These are phyloP conservation scores for Bothrops jararaca DNA, from an alignment of 2,113 vertebrate genomes.

Conservation along the genomic window DNA sequence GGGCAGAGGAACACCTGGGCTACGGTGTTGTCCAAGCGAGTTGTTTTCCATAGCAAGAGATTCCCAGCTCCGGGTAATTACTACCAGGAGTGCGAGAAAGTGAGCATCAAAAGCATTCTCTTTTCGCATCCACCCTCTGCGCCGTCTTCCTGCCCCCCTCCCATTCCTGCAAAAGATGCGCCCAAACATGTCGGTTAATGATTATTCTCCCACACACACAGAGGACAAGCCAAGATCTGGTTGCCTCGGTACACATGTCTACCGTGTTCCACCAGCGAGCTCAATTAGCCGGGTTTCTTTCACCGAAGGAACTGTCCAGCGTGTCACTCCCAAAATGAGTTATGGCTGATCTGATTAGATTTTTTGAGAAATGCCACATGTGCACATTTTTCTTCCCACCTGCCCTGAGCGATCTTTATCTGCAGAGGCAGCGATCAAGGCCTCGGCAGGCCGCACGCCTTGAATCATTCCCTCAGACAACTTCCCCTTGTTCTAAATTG, in stretches of 20 bases:
- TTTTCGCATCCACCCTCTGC: neutral
- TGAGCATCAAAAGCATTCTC: constrained; percentile 9
- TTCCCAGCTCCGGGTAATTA: constrained; percentile 32
- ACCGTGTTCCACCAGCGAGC: neutral
- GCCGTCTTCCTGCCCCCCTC: neutral
- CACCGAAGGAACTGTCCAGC: constrained; percentile 7
- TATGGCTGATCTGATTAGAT: neutral
- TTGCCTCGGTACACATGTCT: neutral
- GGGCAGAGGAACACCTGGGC: neutral
- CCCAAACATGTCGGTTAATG: neutral
- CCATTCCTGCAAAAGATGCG: neutral
- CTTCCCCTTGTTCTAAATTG: neutral
- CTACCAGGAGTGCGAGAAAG: neutral
- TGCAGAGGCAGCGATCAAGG: neutral
- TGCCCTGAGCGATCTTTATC: neutral
- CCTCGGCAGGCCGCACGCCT: neutral
- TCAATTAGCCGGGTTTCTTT: neutral
- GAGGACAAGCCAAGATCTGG: neutral
- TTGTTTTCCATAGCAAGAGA: neutral
- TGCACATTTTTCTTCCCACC: neutral
- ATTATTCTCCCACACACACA: neutral
- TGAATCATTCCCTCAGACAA: neutral
- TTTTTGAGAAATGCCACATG: neutral
- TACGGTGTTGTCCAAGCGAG: neutral
- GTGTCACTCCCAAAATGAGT: neutral